Base-by-base conservation (phyloP, 2,113 vertebrate genomes). In the Sakesphorus luctuosus region DNA sequence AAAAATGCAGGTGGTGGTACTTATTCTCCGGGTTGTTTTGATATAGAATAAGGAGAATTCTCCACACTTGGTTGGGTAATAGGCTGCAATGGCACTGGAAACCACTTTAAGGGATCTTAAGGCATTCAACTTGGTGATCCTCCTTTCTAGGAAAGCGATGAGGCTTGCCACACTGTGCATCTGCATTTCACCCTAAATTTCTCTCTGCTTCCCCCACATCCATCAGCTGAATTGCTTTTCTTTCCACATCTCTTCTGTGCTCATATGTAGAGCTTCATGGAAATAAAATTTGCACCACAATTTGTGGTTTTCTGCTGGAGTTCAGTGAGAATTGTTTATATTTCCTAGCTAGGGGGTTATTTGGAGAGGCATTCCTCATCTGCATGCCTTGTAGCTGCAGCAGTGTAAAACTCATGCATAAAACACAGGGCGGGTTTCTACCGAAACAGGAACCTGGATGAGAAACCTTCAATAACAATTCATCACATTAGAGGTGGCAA, bases 341-440 rank as follows among this genome's bases (percentile, higher is more conserved):
- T 77, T 94, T 93, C 81, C 84, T 91, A 89, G 77, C 47, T 12
- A 40, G 77, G 17, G 47, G 72, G 47, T 81, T 74, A 40, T 77
- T 89, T 81, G 76, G 76, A 91, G 28, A 58, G 65, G 61, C 65
- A 53, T 87, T 95, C 55, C 77, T 91, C 89, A 81, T 92, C 89
- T 76, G 49, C 73, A 43, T 43, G 55, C 81, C 68, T 93, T 35
- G 73, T 25, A 73, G 73, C 59, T 91, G 72, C 77, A 84, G 77
- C 53, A 73, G 40, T 7, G 77, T 67, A 86, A 63, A 91, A 65
- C 68, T 81, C 65, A 52, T 73, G n/a, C n/a, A 62, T 84, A 36
- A 96, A 93, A 89, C 59, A 73, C 90, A 74, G 47, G 14, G 49
- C 3, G 1, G n/a, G 73, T 74, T 91, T 66, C 68, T 49, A 44